Base-by-base conservation (phyloP, 1,140 invertebrate species). In the Alviniconcha marisindica region DNA sequence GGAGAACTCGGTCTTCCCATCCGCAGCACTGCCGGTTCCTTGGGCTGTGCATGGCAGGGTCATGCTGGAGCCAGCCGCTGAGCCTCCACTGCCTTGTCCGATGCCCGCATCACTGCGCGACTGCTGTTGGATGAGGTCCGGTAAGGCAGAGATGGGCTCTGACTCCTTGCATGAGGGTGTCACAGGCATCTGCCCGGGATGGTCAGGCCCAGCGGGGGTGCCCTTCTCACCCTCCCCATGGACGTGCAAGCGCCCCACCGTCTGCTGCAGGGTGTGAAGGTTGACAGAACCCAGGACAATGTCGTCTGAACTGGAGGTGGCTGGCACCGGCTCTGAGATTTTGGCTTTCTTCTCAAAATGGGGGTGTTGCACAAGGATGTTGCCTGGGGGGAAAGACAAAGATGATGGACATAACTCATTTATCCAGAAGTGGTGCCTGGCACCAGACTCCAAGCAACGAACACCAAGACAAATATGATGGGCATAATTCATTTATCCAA, bases 81-180 rank as follows among this genome's bases (percentile, higher is more conserved):
- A 56, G 21, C 28, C 15, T 28, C 73, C 44, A 36, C 77, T 66
- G 51, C 60, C 76, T 14, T 24, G 63, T 12, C 84, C 7, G 5
- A 80, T 69, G 42, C 48, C 44, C 56, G 14, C 77, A 18, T 84
- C 84, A 21, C n/a, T 84, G 79, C 69, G 76, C 40, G 51, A 63
- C 66, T 74, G 84, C 74, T 85, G 87, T 74, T 87, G 87, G n/a
- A 88, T 81, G 2, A 88, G 60, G 54, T 88, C 87, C n/a, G 87
- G 87, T 33, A 88, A 73, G 54, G 77, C 77, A 54, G 71, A 74
- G 14, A 82, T 33, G 31, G 77, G 74, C 10, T 83, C 44, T 7
- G 44, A 48, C 12, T 81, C 78, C 40, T 80, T 80, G 60, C 24
- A 28, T 40, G 1, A 24, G 21, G 24, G 21, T 24, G 71, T 18